Evolutionary conservation across 2,797 vertebrate genomes (phyloP), one percentile per base, ranked within the genome.

Genomic region (Phrynocephalus guinanensis): DNA sequence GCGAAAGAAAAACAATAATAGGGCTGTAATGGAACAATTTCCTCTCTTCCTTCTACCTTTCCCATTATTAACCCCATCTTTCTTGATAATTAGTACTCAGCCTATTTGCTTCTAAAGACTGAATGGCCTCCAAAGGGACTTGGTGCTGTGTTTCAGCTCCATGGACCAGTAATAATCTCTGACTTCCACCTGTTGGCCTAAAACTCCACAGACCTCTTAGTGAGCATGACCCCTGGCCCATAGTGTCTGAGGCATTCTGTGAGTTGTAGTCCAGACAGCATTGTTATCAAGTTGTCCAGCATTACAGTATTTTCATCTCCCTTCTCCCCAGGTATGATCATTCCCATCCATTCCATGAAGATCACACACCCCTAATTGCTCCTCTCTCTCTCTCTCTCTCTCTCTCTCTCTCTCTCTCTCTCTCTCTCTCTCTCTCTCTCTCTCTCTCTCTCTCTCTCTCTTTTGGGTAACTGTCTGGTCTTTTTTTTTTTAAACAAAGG

Each of bases 1-100:
- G 67, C 16, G 38, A 86, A 89, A 66, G 86, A 79, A 87, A 89
- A 87, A 87, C 91, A 95, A 90, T 75, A 75, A 95, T 50, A 90
- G 84, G 33, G 75, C 68, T 22, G 9, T 71, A 33, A 13, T 70
- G 79, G 81, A 0, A 0, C 1, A 1, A 0, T 30, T 73, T 79
- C 38, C 33, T 6, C 15, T 79, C 18, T 28, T 2, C 33, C 4
- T 1, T 28, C 5, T 7, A 0, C 4, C 1, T 1, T 52, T 30
- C 52, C 11, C 0, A 15, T 86, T 63, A 63, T 63, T 87, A 84
- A 79, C 82, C 63, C 79, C 24, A 73, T 90, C 83, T 89, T 89
- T 78, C 15, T 10, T 84, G 30, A 28, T 16, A 56, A 70, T 68
- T 28, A 16, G 48, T 67, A 66, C 9, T 16, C 22, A n/a, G 28